Conservation (phyloP, 2,113 vertebrate genomes). For the Anas platyrhynchos region DNA sequence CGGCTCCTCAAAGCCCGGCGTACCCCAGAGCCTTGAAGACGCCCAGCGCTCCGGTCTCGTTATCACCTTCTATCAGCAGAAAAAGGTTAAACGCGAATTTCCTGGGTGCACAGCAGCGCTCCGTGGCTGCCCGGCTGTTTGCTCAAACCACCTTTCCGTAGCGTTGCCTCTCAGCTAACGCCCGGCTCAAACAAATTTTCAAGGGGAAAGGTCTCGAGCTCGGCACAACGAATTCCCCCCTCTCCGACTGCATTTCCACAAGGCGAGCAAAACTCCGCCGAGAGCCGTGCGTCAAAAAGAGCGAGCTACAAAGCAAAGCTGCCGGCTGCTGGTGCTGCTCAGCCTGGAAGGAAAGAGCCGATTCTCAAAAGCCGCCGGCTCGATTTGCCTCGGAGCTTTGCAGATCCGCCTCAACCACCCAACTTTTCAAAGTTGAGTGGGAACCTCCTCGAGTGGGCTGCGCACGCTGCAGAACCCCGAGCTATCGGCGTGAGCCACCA, state of each 20-base stretch:
- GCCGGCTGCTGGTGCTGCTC: neutral
- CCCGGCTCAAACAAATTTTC: slow-evolving; percentile 3
- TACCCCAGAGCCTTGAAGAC: slow-evolving; percentile 2
- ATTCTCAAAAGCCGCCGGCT: neutral
- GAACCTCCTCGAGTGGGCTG: slow-evolving; percentile 2
- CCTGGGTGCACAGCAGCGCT: neutral
- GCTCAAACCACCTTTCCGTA: slow-evolving; percentile 24
- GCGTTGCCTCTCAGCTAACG: neutral
- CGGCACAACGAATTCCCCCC: neutral
- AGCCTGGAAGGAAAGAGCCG: neutral
- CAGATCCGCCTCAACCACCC: neutral
- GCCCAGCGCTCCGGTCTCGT: neutral
- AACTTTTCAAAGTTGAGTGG: slow-evolving; percentile 58
- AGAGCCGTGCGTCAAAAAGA: neutral
- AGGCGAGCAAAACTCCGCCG: neutral
- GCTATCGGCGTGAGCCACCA: neutral
- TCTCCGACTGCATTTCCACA: neutral
- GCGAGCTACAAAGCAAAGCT: neutral
- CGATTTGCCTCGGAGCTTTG: neutral
- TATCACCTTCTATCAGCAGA: neutral
- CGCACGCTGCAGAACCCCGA: neutral
- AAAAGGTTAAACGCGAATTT: slow-evolving; percentile 19
- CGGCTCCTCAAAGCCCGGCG: neutral
- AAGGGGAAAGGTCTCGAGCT: slow-evolving; percentile 21
- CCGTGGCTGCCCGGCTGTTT: slow-evolving; percentile 18